Conservation (phyloP, 2,888 invertebrate species). For the Synanthedon andrenaeformis region DNA sequence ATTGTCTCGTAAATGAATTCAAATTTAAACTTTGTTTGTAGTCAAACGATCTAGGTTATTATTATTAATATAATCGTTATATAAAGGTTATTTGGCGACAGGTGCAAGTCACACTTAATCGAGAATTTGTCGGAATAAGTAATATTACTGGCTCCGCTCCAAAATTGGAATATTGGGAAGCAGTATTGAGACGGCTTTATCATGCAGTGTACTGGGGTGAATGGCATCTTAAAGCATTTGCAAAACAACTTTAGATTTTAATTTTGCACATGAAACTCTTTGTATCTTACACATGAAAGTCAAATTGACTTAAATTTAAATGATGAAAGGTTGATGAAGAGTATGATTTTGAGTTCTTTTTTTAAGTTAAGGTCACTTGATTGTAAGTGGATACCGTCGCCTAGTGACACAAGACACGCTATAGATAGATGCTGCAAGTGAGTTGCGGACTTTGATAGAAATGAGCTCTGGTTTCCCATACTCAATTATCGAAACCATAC, state of each 20-base stretch:
- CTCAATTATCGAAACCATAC: no score
- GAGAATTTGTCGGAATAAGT: slow-evolving; percentile 39
- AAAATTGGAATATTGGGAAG: slow-evolving; percentile 15
- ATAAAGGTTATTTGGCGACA: slow-evolving; percentile 22
- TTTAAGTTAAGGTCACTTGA: neutral
- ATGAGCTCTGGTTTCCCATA: no score
- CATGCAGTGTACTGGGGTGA: slow-evolving; percentile 1
- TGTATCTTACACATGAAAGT: no score
- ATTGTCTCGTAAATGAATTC: no score
- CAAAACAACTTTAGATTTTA: no score
- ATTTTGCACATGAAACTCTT: no score
- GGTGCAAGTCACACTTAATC: slow-evolving; percentile 30
- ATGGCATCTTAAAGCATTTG: no score
- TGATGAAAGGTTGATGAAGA: no score
- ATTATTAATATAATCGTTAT: slow-evolving; percentile 2
- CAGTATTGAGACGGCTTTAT: slow-evolving; percentile 19
- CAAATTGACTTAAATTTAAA: no score
- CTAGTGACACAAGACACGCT: neutral
- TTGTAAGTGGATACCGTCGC: neutral
- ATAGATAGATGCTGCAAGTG: no score
- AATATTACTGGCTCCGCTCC: slow-evolving; percentile 20
- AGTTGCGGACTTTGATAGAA: no score
- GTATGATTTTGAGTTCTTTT: no score
- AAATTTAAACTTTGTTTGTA: neutral
- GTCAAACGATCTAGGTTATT: neutral